A percentile compares a stretch with the other conserved stretches of the same genome.
Evolutionary conservation across 1,140 invertebrate genomes (phyloP).

Genomic region (Pomphorhynchus laevis): DNA sequence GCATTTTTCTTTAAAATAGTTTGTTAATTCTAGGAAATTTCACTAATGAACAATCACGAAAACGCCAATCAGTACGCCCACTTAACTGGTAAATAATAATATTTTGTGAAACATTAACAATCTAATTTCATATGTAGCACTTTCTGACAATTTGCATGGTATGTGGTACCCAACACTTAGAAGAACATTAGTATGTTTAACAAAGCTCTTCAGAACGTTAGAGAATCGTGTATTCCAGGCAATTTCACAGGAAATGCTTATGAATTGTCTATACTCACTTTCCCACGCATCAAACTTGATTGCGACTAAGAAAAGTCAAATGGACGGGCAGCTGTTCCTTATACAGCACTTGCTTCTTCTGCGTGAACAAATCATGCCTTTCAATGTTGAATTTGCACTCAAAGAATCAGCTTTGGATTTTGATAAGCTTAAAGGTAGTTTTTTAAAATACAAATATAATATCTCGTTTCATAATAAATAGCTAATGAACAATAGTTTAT

Average conservation of each 20-base stretch:
- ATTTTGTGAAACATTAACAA: neutral
- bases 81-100: conserved; percentile 7
- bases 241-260: conserved; percentile 46
- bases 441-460: neutral
- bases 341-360: conserved; percentile 85
- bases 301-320: conserved; percentile 19
- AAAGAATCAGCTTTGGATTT: conserved; percentile 66
- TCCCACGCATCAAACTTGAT: conserved; percentile 30
- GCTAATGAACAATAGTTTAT: conserved; percentile 8
- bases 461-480: neutral
- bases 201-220: conserved; percentile 62
- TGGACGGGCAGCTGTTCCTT: conserved; percentile 77
- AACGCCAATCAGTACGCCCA: conserved; percentile 13
- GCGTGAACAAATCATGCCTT: conserved; percentile 80
- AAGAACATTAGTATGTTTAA: conserved; percentile 59
- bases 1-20: too few relatives aligned
- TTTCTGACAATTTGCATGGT: conserved; percentile 73
- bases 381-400: conserved; percentile 68
- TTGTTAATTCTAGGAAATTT: neutral
- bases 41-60: neutral
- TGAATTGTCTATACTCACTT: conserved; percentile 55
- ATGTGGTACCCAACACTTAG: conserved; percentile 97
- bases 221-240: conserved; percentile 27
- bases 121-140: conserved; percentile 17
- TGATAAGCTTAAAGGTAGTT: conserved; percentile 23